Percentiles rank a stretch among this genome's conserved stretches.
phyloP scores from a whole-genome alignment of 2,888 invertebrate genomes.

The Drosophila kanekoi region DNA sequence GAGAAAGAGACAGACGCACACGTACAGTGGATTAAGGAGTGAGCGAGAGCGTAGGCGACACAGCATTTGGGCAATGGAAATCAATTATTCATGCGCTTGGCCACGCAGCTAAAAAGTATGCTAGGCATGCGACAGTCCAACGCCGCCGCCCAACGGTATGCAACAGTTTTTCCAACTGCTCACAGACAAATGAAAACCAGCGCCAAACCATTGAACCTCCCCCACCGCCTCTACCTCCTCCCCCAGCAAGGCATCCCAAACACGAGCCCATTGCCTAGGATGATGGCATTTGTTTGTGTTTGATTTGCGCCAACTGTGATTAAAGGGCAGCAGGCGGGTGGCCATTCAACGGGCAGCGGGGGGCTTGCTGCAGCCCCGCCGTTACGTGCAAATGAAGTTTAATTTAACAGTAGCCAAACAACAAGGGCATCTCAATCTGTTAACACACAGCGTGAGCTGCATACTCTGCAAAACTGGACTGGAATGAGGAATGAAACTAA shows the following conservation, averaged over 20 bases:
- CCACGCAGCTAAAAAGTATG: constrained; percentile 73
- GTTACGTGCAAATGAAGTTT: constrained; percentile 60
- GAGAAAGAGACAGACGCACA: not conserved
- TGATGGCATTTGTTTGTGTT: constrained; percentile 73
- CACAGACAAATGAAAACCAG: constrained; percentile 32
- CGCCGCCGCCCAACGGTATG: constrained; percentile 50
- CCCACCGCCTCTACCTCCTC: not conserved
- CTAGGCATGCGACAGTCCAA: constrained; percentile 55
- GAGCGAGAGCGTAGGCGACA: constrained; percentile 7
- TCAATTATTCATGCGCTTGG: constrained; percentile 81
- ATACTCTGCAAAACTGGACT: constrained; percentile 3
- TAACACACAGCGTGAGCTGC: not conserved
- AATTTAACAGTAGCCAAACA: constrained; percentile 58
- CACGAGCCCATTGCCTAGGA: constrained; percentile 23
- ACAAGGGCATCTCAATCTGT: not conserved
- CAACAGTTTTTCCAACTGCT: constrained; percentile 64
- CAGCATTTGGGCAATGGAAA: constrained; percentile 71
- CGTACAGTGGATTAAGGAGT: not conserved
- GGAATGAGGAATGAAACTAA: too few relatives aligned
- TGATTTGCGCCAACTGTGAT: constrained; percentile 75
- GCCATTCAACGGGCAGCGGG: constrained; percentile 17
- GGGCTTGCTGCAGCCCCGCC: constrained; percentile 16
- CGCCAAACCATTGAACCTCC: constrained; percentile 10
- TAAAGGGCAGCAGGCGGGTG: constrained; percentile 59
- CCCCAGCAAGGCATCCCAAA: not conserved